Percentiles rank a stretch among this genome's conserved stretches.
Conservation (phyloP, 1,140 invertebrate species). For the Calliphora vicina region DNA sequence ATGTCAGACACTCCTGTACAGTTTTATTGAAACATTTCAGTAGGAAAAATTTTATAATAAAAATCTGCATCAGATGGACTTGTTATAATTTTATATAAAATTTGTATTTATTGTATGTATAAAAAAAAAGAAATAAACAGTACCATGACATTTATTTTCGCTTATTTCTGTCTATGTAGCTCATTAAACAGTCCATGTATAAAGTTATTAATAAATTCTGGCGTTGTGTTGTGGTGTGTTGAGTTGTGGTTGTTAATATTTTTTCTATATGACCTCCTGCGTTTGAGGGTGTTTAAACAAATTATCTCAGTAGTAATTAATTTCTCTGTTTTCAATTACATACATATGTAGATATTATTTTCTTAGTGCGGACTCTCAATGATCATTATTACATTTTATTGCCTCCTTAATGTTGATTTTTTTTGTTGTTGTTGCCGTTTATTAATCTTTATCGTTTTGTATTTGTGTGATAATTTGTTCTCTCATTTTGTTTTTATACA, state of each 20-base stretch:
- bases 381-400: conserved; percentile 6
- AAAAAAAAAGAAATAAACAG: background rate
- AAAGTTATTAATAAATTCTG: too few species aligned
- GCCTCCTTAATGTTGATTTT: background rate
- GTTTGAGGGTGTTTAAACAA: too few species aligned
- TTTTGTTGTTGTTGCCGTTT: background rate
- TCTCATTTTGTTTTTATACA: background rate
- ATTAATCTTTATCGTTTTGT: background rate
- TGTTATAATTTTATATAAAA: background rate
- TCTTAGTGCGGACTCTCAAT: background rate
- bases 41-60: background rate
- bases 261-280: too few species aligned
- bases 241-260: too few species aligned
- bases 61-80: background rate
- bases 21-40: background rate
- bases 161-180: background rate
- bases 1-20: background rate
- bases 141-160: background rate
- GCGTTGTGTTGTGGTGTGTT: too few species aligned
- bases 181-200: too few species aligned
- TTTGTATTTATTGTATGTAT: background rate
- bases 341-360: too few species aligned
- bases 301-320: too few species aligned
- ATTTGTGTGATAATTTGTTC: background rate
- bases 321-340: too few species aligned